Percentiles rank a stretch among this genome's conserved stretches.
These are phyloP conservation scores for Antigone vipio DNA, from an alignment of 2,113 vertebrate genomes.

Conservation along the genomic window DNA sequence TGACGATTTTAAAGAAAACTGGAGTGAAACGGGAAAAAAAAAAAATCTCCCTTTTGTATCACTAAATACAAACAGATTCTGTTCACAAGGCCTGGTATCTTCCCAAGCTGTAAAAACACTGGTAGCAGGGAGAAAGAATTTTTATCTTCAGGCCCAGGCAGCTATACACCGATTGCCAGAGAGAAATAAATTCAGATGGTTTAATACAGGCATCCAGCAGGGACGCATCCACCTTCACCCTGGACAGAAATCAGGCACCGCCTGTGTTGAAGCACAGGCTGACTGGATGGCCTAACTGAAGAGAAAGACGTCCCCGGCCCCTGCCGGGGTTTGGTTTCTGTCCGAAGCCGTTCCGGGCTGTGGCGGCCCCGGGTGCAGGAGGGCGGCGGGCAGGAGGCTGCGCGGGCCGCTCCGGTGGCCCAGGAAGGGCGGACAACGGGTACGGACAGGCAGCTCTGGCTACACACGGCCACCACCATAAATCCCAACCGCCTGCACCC, in stretches of 20 bases:
- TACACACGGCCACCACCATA: background rate
- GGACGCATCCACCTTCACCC: fast-evolving
- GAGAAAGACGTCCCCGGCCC: fast-evolving
- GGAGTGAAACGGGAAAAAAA: background rate
- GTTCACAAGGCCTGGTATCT: too few relatives aligned
- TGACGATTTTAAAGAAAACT: background rate
- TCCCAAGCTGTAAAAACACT: background rate
- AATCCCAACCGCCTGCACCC: background rate
- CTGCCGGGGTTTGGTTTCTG: fast-evolving
- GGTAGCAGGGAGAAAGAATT: background rate
- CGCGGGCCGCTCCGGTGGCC: background rate
- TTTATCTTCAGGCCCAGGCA: background rate
- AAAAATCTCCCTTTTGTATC: background rate
- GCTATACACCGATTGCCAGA: too few relatives aligned
- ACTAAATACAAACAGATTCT: background rate
- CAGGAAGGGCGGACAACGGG: fast-evolving
- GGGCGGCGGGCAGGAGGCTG: too few relatives aligned
- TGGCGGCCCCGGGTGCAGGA: background rate
- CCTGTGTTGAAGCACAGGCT: too few relatives aligned
- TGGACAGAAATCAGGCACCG: fast-evolving
- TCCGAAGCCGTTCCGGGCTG: fast-evolving
- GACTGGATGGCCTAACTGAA: too few relatives aligned
- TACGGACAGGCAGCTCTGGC: background rate
- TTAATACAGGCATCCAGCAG: background rate
- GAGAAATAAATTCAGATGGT: background rate